These are phyloP conservation scores for Sitophilus oryzae DNA, from an alignment of 1,140 invertebrate species.

Conservation along the genomic window DNA sequence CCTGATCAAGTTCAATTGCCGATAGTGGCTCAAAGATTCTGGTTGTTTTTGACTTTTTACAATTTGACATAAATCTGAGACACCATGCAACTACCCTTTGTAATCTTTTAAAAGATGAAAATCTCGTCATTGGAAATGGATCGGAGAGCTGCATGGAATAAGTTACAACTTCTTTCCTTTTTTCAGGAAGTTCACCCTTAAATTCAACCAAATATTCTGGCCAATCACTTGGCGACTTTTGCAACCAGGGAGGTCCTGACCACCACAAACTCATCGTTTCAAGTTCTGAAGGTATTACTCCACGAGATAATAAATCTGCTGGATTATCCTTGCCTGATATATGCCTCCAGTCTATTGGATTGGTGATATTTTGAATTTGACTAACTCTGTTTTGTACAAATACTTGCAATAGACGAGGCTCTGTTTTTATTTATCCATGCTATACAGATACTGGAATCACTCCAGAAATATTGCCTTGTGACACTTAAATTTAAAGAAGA, in stretches of 20 bases:
- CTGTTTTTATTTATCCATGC: no score
- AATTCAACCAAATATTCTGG: background rate
- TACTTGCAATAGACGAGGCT: no score
- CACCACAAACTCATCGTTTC: constrained; percentile 35
- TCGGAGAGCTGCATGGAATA: no score
- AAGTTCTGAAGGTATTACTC: constrained; percentile 27
- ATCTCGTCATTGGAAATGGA: background rate
- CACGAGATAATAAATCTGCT: constrained; percentile 27
- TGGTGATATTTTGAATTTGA: no score
- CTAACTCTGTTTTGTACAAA: no score
- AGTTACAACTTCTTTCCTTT: background rate
- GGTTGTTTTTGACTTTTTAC: background rate
- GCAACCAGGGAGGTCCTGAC: constrained; percentile 1
- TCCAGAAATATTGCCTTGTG: no score
- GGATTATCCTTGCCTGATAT: constrained; percentile 16
- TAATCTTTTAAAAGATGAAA: background rate
- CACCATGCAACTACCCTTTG: no score
- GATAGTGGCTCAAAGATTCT: background rate
- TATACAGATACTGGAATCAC: no score
- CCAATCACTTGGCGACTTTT: background rate
- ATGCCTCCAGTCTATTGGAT: constrained; percentile 16
- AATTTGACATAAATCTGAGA: no score
- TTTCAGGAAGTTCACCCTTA: background rate
- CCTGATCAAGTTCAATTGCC: no score
- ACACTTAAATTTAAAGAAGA: no score